Evolutionary conservation across 2,888 invertebrate species (phyloP).

Genomic region (Drosophila antonietae): DNA sequence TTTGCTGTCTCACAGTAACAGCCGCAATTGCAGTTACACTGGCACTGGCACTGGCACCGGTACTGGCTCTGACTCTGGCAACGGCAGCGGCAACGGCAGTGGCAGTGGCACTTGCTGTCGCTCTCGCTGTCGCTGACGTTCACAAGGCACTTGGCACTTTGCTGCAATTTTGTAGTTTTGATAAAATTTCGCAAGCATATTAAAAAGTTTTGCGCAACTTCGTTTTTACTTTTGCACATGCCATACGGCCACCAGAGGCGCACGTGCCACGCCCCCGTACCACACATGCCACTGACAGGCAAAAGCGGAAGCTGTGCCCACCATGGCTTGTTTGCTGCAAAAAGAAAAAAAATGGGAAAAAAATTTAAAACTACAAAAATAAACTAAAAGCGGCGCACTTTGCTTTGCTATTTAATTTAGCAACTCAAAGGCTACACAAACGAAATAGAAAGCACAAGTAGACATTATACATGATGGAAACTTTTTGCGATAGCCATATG

Average conservation of each 20-base stretch:
- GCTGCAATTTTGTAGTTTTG: conserved; percentile 82
- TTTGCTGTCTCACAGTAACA: conserved; percentile 53
- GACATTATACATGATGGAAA: conserved; percentile 54
- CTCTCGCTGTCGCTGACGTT: conserved; percentile 37
- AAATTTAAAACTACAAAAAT: conserved; percentile 1
- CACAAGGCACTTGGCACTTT: conserved; percentile 78
- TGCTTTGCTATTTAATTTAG: conserved; percentile 79
- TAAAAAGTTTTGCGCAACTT: conserved; percentile 80
- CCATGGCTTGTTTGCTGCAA: conserved; percentile 75
- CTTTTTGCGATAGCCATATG: conserved; percentile 19
- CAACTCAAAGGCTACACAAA: conserved; percentile 73
- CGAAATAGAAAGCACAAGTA: conserved; percentile 33
- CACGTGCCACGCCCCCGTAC: conserved; percentile 11
- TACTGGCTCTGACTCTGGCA: no score
- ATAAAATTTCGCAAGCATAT: conserved; percentile 82
- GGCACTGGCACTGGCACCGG: conserved; percentile 1
- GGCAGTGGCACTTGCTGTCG: conserved; percentile 15
- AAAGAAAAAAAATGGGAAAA: neutral
- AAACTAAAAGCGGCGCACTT: conserved; percentile 64
- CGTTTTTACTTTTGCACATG: conserved; percentile 77
- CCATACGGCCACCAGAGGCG: conserved; percentile 43
- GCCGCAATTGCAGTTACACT: conserved; percentile 20
- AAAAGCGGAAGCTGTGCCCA: conserved; percentile 66
- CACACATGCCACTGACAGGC: conserved; percentile 74
- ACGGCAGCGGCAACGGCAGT: no score